Base-by-base conservation (phyloP, 1,140 invertebrate species). In the Caerostris extrusa region DNA sequence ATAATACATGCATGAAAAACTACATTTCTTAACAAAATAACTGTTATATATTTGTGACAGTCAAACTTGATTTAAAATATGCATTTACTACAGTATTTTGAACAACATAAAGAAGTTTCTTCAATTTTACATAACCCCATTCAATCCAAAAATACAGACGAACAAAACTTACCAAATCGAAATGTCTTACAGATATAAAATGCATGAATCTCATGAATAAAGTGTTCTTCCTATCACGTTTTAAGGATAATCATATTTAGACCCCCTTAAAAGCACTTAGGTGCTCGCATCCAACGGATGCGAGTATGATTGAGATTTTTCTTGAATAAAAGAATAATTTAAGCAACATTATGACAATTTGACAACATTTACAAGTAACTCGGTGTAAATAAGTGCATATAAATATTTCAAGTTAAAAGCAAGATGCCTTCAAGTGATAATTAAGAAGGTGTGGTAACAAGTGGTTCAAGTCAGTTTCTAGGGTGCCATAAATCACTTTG, bases 281-380 rank as follows among this genome's bases (percentile, higher is more conserved):
- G 71, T 77, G 34, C 5, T 50, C 50, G 34, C 8, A 53, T 7
- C n/a, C 3, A 12, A 7, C 19, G 71, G 53, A 34, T 5, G 7
- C 17, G 6, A 50, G 34, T 50, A 53, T 77, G 71, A 77, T 77
- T 77, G 71, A 77, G 34, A 53, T 77, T 77, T 50, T 50, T 77
- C 12, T 50, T 12, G 14, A 67, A 67, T 67, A 77, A 77, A 77
- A 77, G 71, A 77, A 77, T 77, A 50, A 34, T 77, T 34, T 7
- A 3, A 3, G 71, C 5, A 77, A 77, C 71, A 77, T 50, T 77
- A 50, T 77, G 71, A 77, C 71, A 77, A 77, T 77, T 77, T 77
- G 71, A 77, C 71, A 77, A 77, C 71, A 77, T 77, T 77, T 77
- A 77, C 50, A 77, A 77, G 71, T 10, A 77, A 50, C 50, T 50